phyloP scores from a whole-genome alignment of 2,888 invertebrate species.

The Hartigia nigra region DNA sequence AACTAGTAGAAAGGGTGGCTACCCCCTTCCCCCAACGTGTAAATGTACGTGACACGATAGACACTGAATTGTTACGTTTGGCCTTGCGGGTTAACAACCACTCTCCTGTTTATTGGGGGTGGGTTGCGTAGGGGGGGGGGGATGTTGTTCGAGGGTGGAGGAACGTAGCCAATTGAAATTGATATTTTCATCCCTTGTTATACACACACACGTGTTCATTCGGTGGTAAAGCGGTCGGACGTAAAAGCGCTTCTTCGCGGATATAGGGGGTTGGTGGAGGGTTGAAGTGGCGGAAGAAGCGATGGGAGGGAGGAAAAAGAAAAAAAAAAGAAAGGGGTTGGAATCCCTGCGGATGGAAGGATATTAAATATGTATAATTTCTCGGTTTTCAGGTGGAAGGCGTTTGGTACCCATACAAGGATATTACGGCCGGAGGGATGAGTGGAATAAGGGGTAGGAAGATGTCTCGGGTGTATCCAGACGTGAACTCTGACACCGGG shows the following conservation, averaged over 20 bases:
- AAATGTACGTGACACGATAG: not conserved
- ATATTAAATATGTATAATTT: slow-evolving; percentile 41
- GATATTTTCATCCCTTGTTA: not conserved
- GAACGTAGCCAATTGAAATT: not conserved
- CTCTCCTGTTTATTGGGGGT: not conserved
- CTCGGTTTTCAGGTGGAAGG: slow-evolving; percentile 18
- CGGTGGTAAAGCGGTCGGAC: not conserved
- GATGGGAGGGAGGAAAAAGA: no score
- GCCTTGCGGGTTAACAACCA: not conserved
- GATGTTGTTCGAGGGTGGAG: not conserved
- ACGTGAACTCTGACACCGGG: not conserved
- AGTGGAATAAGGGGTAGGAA: not conserved
- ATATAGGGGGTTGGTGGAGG: no score
- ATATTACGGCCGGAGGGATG: not conserved
- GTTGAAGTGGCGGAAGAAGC: not conserved
- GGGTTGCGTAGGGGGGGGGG: no score
- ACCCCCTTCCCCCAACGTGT: no score
- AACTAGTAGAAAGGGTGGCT: not conserved
- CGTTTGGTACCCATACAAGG: not conserved
- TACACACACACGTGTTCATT: not conserved
- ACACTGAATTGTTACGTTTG: not conserved
- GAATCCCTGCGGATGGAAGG: slow-evolving; percentile 23
- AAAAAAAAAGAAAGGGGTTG: not conserved
- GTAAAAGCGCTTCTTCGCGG: not conserved
- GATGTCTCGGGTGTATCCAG: not conserved